Evolutionary conservation across 2,888 invertebrate genomes (phyloP).

Genomic region (Polymixis lichenea): DNA sequence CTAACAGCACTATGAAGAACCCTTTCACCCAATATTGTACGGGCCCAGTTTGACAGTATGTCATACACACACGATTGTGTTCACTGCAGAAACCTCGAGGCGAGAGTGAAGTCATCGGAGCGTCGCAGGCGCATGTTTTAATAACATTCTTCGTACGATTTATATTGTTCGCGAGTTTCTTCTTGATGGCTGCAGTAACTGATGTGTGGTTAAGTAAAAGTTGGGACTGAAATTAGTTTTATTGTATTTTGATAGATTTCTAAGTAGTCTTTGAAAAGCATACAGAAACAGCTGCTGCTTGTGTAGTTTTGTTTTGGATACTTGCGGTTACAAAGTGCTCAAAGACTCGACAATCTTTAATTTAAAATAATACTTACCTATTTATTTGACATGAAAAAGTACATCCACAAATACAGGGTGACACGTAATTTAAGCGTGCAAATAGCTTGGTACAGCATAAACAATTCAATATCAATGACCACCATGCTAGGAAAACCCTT

Average conservation of each 20-base stretch:
- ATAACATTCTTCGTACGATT: slow-evolving; percentile 64
- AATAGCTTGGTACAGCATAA: too few relatives aligned
- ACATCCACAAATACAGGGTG: too few relatives aligned
- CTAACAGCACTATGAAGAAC: not conserved
- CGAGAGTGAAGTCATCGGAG: slow-evolving; percentile 62
- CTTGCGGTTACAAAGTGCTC: not conserved
- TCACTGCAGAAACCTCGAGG: slow-evolving; percentile 36
- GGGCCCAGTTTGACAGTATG: slow-evolving; percentile 9
- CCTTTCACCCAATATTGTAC: not conserved
- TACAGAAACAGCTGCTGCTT: not conserved
- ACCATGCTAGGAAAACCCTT: too few relatives aligned
- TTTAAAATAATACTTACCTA: too few relatives aligned
- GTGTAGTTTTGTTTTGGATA: slow-evolving; percentile 3
- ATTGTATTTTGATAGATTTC: slow-evolving; percentile 10
- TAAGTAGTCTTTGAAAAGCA: not conserved
- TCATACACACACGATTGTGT: slow-evolving; percentile 31
- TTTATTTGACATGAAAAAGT: too few relatives aligned
- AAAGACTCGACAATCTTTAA: not conserved
- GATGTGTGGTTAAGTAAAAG: slow-evolving; percentile 43
- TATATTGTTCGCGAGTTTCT: slow-evolving; percentile 57
- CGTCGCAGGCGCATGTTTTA: slow-evolving; percentile 60
- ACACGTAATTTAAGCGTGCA: too few relatives aligned
- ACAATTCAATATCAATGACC: too few relatives aligned
- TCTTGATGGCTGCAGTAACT: slow-evolving; percentile 32
- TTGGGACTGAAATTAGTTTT: slow-evolving; percentile 21